Evolutionary conservation across 2,888 invertebrate genomes (phyloP), one percentile per base, ranked within the genome.

Genomic region (Augochlorella aurata): DNA sequence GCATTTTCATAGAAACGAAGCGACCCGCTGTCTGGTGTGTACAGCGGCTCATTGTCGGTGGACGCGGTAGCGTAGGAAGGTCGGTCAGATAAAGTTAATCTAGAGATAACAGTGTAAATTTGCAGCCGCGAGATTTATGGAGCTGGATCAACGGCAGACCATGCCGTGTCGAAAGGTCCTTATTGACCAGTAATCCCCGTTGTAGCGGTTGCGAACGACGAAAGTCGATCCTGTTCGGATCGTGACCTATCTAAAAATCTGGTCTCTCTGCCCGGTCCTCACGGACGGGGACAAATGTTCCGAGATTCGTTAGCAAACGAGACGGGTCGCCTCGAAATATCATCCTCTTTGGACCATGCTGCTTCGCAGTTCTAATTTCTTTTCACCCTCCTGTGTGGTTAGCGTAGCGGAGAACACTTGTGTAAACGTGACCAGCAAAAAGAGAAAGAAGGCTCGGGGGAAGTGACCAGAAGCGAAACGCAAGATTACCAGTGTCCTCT

Each of bases 351-450:
- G 14, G 44, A 29, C 61, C 21, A 16, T 12, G 21, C 50, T 44
- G 44, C 38, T 63, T 74, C 44, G 63, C 29, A 70, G 71, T 61
- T 72, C 77, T 70, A 63, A 63, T 67, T 67, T 44, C 50, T 47
- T n/a, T 44, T 45, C 29, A 44, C 38, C 44, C 63, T 68, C 54
- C 45, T 14, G 49, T 49, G 54, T 10, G 29, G 63, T 61, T 54
- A 65, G 67, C 63, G 29, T 49, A 7, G 54, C 4, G 58, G 29
- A 65, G 49, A 77, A 86, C 85, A 89, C 84, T 87, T 85, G 84
- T 87, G 87, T 87, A 88, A 90, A 89, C 87, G 77, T 80, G 89
- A 83, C 81, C 86, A 74, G 77, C 47, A 7, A n/a, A n/a, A 5
- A 44, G 65, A 65, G 44, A 10, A 44, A 1, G 38, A 63, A 5